A percentile compares a stretch with the other conserved stretches of the same genome.
Conservation (phyloP, 2,888 invertebrate species). For the Piscicola geometra region DNA sequence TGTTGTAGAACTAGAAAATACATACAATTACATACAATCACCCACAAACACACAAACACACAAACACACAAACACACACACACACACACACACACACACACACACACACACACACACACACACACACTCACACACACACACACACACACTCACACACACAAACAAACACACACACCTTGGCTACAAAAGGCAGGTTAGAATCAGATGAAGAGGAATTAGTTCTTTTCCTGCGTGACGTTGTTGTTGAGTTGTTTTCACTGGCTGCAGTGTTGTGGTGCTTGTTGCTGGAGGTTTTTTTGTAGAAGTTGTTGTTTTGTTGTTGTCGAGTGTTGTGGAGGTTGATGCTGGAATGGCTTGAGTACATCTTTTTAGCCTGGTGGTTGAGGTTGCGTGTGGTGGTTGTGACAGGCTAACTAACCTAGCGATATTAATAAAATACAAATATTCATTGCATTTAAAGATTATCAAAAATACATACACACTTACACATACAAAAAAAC, state of each 20-base stretch:
- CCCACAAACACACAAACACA: too few species aligned
- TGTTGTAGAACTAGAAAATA: too few species aligned
- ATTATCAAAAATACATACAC: not conserved
- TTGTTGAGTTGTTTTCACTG: constrained; percentile 2
- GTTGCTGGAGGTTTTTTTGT: constrained; percentile 1
- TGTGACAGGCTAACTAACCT: too few species aligned
- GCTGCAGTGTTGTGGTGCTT: not conserved
- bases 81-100: too few species aligned
- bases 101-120: too few species aligned
- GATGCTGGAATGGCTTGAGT: not conserved
- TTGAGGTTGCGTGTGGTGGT: too few species aligned
- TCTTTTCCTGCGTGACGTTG: constrained; percentile 25
- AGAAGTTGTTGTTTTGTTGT: constrained; percentile 8
- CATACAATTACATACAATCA: too few species aligned
- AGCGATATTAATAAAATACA: not conserved
- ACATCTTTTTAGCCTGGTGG: not conserved
- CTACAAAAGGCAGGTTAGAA: constrained; percentile 21
- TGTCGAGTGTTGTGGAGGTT: not conserved
- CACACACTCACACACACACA: too few species aligned
- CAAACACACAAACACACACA: too few species aligned
- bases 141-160: too few species aligned
- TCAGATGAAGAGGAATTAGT: constrained; percentile 37
- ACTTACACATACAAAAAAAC: not conserved
- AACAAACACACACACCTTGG: constrained; percentile 6
- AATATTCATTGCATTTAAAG: not conserved